Evolutionary conservation across 2,113 vertebrate genomes (phyloP).

Genomic region (Galbula dea): DNA sequence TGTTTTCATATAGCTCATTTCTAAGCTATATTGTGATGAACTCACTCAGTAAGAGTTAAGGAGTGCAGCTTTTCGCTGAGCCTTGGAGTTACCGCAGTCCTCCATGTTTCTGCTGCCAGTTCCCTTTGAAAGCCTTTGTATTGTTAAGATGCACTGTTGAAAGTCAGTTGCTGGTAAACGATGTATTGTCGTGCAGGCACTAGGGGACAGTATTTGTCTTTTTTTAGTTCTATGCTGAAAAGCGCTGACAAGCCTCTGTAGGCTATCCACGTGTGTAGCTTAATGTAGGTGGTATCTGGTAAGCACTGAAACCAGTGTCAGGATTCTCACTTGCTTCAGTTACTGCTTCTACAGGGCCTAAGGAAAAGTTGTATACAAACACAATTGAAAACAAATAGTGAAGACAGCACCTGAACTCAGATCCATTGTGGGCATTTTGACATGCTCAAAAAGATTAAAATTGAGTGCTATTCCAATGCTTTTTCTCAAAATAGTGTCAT

Average conservation of each 20-base stretch:
- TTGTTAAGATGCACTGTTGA: too few species aligned
- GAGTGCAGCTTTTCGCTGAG: too few species aligned
- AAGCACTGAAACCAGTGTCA: background rate
- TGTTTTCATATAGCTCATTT: background rate
- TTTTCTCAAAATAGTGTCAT: background rate
- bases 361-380: too few species aligned
- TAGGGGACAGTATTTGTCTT: constrained; percentile 50
- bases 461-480: background rate
- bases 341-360: background rate
- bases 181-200: background rate
- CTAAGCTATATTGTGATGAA: accelerated
- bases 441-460: accelerated
- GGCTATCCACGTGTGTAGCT: background rate
- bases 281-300: background rate
- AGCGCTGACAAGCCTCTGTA: accelerated
- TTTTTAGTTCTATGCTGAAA: background rate
- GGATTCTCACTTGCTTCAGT: background rate
- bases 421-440: accelerated
- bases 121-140: background rate
- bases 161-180: background rate
- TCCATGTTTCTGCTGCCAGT: background rate
- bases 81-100: accelerated
- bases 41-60: background rate
- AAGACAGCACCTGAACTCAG: background rate
- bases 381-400: accelerated